Percentiles rank a stretch among this genome's conserved stretches.
phyloP scores from a whole-genome alignment of 2,888 invertebrate genomes.

The Diplazon laetatorius region DNA sequence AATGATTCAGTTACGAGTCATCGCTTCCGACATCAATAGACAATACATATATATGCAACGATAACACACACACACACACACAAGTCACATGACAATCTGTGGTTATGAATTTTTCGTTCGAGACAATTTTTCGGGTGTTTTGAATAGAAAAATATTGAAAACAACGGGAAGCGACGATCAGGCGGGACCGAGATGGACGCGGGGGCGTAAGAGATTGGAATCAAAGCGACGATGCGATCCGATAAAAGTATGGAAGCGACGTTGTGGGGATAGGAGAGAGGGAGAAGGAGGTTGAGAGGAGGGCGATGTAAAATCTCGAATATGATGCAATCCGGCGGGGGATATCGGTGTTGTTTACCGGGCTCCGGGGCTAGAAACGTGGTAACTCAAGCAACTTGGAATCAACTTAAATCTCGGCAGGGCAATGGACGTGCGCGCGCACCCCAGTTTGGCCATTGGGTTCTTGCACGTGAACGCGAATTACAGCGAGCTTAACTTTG shows the following conservation, averaged over 20 bases:
- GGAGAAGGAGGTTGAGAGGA: too few species aligned
- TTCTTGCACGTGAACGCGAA: not conserved
- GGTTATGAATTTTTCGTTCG: too few species aligned
- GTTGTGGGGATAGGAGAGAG: not conserved
- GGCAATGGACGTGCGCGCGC: slow-evolving; percentile 34
- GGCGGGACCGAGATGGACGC: not conserved
- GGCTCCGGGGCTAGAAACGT: slow-evolving; percentile 12
- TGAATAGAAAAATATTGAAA: too few species aligned
- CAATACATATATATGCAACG: too few species aligned
- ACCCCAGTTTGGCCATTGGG: not conserved
- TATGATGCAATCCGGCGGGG: slow-evolving; percentile 33
- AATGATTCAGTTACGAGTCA: too few species aligned
- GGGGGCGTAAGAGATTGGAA: slow-evolving; percentile 1
- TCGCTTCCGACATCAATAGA: too few species aligned
- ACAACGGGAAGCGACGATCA: too few species aligned
- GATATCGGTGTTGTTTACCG: slow-evolving; percentile 35
- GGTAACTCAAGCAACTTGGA: slow-evolving; percentile 34
- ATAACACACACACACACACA: too few species aligned
- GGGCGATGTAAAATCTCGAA: not conserved
- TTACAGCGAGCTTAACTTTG: slow-evolving; percentile 69
- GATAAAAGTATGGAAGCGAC: not conserved
- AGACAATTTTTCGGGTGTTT: too few species aligned
- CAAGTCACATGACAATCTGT: too few species aligned
- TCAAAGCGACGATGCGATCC: not conserved
- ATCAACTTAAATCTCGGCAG: slow-evolving; percentile 46